Evolutionary conservation across 2,888 invertebrate genomes (phyloP).

Genomic region (Epistrophe grossulariae): DNA sequence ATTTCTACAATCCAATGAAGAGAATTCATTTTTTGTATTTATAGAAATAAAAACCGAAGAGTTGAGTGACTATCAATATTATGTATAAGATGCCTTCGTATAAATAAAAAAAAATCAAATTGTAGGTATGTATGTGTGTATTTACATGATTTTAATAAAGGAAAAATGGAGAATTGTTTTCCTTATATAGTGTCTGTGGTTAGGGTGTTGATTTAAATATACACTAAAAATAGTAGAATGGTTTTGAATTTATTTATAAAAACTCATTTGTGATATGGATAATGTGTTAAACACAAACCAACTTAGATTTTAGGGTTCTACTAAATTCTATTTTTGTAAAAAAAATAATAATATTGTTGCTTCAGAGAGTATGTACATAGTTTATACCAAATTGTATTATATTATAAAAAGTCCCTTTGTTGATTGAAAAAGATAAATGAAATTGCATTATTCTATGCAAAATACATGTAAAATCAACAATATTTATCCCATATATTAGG

Average conservation of each 20-base stretch:
- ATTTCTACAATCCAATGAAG: slow-evolving; percentile 18
- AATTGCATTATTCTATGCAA: no score
- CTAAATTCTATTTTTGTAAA: slow-evolving; percentile 15
- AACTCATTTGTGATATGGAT: slow-evolving; percentile 40
- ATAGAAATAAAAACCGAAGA: not conserved
- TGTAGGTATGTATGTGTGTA: not conserved
- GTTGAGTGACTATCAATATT: not conserved
- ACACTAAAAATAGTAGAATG: not conserved
- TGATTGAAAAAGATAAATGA: no score
- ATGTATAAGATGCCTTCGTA: not conserved
- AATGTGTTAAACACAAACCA: slow-evolving; percentile 55
- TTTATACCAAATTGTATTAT: not conserved
- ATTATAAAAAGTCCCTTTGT: not conserved
- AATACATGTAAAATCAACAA: no score
- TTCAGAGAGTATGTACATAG: no score
- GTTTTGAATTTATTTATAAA: slow-evolving; percentile 43
- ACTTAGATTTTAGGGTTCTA: slow-evolving; percentile 34
- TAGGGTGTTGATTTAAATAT: slow-evolving; percentile 56
- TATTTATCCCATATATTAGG: no score
- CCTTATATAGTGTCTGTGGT: slow-evolving; percentile 68
- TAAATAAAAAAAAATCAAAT: no score
- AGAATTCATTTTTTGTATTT: not conserved
- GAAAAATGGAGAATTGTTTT: slow-evolving; percentile 19
- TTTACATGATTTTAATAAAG: not conserved
- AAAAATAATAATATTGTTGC: no score